Base-by-base conservation (phyloP, 2,113 vertebrate species). In the Symphodus melops region DNA sequence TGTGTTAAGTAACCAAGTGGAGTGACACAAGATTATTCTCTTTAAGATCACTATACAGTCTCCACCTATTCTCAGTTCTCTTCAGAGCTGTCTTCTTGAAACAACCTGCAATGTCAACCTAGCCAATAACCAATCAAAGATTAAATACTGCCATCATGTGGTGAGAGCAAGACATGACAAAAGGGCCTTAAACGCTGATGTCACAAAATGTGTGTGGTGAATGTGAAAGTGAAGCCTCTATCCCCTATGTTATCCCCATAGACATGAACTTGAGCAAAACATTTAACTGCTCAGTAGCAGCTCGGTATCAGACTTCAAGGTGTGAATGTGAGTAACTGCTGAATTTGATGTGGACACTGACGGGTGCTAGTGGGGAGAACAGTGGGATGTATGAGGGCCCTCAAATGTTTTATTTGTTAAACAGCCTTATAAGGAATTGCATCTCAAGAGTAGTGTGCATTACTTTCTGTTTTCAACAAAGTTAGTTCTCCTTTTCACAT, bases 21-120 rank as follows among this genome's bases (percentile, higher is more conserved):
- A 39, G 6, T 16, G 44, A 49, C 3, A 57, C 21, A 5, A 25
- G 2, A 19, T 12, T 3, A 12, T 8, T 55, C 0, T 11, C 20
- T 2, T 54, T 1, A 3, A 9, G 5, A 46, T 6, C 13, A 28
- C 1, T 58, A 2, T 1, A 20, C 2, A 55, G 37, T 48, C 42
- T 39, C 3, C 2, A 51, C 39, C 37, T 58, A 42, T 61, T 88
- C 64, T 89, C 79, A 80, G 62, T 83, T 90, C 81, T 65, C 25
- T 23, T 9, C 16, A 25, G 4, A 56, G n/a, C 11, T 28, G 1
- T 58, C 36, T 48, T 44, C 14, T 12, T 72, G 52, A 81, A 83
- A 67, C 51, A 57, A 49, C 19, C 11, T 33, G 1, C 3, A n/a
- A 1, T 57, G 9, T 1, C 5, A 55, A 20, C 2, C 13, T 13